Evolutionary conservation across 2,797 vertebrate species (phyloP).

Genomic region (Erpetoichthys calabaricus): DNA sequence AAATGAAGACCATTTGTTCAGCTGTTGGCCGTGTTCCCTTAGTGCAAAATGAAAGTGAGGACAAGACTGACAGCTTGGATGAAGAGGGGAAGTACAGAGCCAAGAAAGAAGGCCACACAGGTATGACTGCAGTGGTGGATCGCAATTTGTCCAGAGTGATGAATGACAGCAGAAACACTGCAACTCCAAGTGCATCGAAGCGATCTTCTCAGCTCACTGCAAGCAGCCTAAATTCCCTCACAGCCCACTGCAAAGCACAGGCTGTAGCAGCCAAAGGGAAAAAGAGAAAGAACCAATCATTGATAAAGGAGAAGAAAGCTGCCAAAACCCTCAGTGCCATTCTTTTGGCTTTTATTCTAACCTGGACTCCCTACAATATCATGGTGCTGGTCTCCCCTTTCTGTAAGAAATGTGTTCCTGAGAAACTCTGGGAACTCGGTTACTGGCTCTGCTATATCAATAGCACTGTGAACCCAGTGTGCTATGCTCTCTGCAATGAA

Average conservation of each 20-base stretch:
- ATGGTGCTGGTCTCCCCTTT: slow-evolving; percentile 64
- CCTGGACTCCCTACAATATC: slow-evolving; percentile 66
- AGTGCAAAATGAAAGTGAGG: slow-evolving; percentile 27
- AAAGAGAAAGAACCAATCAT: slow-evolving; percentile 37
- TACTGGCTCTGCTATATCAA: slow-evolving; percentile 69
- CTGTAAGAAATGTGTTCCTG: slow-evolving; percentile 45
- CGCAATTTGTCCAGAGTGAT: not conserved
- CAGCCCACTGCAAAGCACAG: slow-evolving; percentile 14
- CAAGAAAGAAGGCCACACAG: slow-evolving; percentile 4
- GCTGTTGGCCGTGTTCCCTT: slow-evolving; percentile 36
- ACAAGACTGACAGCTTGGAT: not conserved
- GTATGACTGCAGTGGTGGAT: not conserved
- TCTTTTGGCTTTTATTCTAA: slow-evolving; percentile 58
- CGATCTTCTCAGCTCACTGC: not conserved
- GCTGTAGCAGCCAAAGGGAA: slow-evolving; percentile 29
- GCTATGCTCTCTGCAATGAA: slow-evolving; percentile 61
- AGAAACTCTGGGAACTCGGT: slow-evolving; percentile 54
- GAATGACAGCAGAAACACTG: slow-evolving; percentile 7
- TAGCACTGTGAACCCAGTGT: slow-evolving; percentile 64
- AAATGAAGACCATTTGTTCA: slow-evolving; percentile 17
- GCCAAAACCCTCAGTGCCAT: slow-evolving; percentile 58
- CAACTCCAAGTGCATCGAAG: not conserved
- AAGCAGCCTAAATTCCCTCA: slow-evolving; percentile 6
- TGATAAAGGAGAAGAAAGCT: slow-evolving; percentile 60
- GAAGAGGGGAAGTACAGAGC: slow-evolving; percentile 3